Percentiles rank a stretch among this genome's conserved stretches.
These are phyloP conservation scores for Drosophila obscura DNA, from an alignment of 1,140 invertebrate species.

Conservation along the genomic window DNA sequence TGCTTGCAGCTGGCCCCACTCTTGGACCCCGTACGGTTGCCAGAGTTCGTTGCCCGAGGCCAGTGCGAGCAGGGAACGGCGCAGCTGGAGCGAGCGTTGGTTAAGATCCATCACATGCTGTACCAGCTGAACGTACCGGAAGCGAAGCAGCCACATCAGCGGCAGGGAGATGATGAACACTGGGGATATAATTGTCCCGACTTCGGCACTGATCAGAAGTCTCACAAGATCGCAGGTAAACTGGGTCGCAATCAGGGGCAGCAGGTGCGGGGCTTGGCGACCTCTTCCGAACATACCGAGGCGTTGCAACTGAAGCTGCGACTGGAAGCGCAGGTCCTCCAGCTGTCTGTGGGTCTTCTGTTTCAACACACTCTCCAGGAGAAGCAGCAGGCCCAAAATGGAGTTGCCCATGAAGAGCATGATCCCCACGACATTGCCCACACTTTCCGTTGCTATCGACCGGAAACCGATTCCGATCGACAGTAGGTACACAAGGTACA, in stretches of 20 bases:
- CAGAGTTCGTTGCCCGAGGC: slow-evolving; percentile 59
- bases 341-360: slow-evolving; percentile 22
- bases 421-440: slow-evolving; percentile 31
- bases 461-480: not conserved
- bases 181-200: slow-evolving; percentile 14
- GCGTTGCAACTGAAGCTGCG: slow-evolving; percentile 56
- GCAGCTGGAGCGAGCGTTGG: slow-evolving; percentile 41
- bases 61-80: slow-evolving; percentile 32
- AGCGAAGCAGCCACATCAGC: slow-evolving; percentile 48
- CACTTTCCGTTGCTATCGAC: not conserved
- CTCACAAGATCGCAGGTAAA: slow-evolving; percentile 34
- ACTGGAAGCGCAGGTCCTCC: slow-evolving; percentile 41
- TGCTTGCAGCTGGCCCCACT: slow-evolving; percentile 55
- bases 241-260: slow-evolving; percentile 36
- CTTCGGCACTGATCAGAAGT: slow-evolving; percentile 19
- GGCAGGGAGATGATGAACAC: slow-evolving; percentile 45
- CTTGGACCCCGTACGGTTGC: slow-evolving; percentile 61
- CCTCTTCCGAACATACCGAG: slow-evolving; percentile 48
- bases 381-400: slow-evolving; percentile 35
- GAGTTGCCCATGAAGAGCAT: slow-evolving; percentile 36
- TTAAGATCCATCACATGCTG: slow-evolving; percentile 63
- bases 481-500: slow-evolving; percentile 33
- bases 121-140: slow-evolving; percentile 62
- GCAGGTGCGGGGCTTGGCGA: slow-evolving; percentile 10
- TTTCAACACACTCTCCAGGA: slow-evolving; percentile 51